Conservation (phyloP, 2,888 invertebrate species). For the Tromatobia lineatoria region DNA sequence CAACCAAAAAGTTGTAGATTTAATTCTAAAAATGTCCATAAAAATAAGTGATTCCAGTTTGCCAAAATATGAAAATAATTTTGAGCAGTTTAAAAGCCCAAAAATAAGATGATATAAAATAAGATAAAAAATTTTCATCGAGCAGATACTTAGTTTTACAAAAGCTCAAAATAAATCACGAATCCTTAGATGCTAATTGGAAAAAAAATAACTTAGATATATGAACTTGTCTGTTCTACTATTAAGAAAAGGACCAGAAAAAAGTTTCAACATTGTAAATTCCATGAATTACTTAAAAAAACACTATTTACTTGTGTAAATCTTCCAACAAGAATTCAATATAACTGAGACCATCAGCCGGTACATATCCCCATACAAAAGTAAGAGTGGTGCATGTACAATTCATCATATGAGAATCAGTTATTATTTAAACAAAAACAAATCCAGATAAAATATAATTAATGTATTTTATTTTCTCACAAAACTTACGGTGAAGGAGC, state of each 20-base stretch:
- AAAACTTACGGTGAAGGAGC: no score
- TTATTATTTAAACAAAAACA: background rate
- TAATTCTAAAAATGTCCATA: conserved; percentile 34
- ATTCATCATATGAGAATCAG: conserved; percentile 80
- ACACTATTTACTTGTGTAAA: background rate
- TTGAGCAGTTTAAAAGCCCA: no score
- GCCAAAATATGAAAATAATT: no score
- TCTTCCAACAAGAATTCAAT: background rate
- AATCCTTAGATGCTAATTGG: no score
- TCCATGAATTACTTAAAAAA: no score
- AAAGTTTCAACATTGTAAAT: background rate
- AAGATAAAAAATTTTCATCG: background rate
- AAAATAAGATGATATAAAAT: background rate
- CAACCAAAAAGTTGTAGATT: background rate
- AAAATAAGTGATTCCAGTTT: background rate
- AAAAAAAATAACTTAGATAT: no score
- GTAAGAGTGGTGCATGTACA: conserved; percentile 85
- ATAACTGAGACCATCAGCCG: conserved; percentile 70
- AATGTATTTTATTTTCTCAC: no score
- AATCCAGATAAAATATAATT: no score
- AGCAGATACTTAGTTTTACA: background rate
- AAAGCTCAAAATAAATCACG: no score
- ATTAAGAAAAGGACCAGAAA: background rate
- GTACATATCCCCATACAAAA: conserved; percentile 77
- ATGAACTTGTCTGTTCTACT: no score